Evolutionary conservation across 2,888 invertebrate species (phyloP).

Genomic region (Trileptium ribeirensis): DNA sequence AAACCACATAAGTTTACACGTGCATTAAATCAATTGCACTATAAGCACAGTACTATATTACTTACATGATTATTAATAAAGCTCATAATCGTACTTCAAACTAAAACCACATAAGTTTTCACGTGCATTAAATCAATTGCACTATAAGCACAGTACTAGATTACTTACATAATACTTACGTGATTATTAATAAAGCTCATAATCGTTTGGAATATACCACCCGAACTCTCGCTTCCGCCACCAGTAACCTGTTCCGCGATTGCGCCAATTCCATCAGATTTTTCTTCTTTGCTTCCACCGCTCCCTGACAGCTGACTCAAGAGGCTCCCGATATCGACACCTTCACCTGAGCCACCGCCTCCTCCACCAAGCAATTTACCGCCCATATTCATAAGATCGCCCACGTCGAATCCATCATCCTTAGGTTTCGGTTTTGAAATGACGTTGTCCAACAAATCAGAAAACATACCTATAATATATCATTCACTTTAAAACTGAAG

Average conservation of each 20-base stretch:
- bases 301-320: not conserved
- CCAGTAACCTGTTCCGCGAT: not conserved
- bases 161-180: not conserved
- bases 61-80: not conserved
- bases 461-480: not conserved
- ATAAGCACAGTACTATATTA: no score
- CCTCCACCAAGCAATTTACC: not conserved
- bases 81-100: not conserved
- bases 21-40: no score
- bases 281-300: not conserved
- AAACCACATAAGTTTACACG: no score
- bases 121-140: not conserved
- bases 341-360: not conserved
- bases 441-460: not conserved
- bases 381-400: not conserved
- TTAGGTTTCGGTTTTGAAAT: not conserved
- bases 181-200: not conserved
- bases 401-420: not conserved
- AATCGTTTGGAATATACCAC: not conserved
- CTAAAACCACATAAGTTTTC: not conserved
- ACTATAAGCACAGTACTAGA: not conserved
- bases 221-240: not conserved
- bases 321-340: not conserved
- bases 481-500: no score
- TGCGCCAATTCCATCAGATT: not conserved